Evolutionary conservation across 2,113 vertebrate genomes (phyloP), one percentile per base, ranked within the genome.

Genomic region (Corythaeola cristata): DNA sequence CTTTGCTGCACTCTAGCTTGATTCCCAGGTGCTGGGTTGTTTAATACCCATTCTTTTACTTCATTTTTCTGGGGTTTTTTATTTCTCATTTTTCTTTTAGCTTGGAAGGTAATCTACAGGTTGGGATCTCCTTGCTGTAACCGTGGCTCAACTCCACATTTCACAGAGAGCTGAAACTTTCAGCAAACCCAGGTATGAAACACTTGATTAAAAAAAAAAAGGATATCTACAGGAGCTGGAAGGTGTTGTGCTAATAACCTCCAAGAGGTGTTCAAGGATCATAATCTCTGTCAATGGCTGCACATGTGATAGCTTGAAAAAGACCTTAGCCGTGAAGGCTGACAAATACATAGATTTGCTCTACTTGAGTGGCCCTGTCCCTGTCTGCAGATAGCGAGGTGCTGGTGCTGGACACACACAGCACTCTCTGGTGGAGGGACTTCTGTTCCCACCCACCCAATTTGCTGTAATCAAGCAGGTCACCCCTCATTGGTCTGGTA

Each of bases 401-500:
- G 44, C 56, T 71, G 56, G 11, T 47, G 88, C 27, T 49, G 75
- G 47, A 59, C 28, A 55, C 20, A 33, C 1, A 9, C 12, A 20
- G 11, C 44, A 7, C 30, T n/a, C 58, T 28, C 22, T 66, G 33
- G 10, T 18, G 6, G n/a, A 78, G 21, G 26, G 32, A 8, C 24
- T 71, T 37, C 47, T 60, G 18, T 67, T 83, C 39, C 80, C 78
- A 20, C 12, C 44, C 27, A 24, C 26, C 3, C 62, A 55, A 22
- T 67, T 27, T 76, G 24, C 55, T 79, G 18, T 50, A 86, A 68
- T 41, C 9, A 55, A 53, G 62, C 33, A 55, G 67, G 28, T 7
- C 24, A 59, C 1, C 32, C 17, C 33, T 64, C 2, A 0, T 5
- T 66, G n/a, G 11, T 59, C 37, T 55, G 28, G 4, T 28, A 11